Evolutionary conservation across 2,797 vertebrate species (phyloP).

Genomic region (Characodon lateralis): DNA sequence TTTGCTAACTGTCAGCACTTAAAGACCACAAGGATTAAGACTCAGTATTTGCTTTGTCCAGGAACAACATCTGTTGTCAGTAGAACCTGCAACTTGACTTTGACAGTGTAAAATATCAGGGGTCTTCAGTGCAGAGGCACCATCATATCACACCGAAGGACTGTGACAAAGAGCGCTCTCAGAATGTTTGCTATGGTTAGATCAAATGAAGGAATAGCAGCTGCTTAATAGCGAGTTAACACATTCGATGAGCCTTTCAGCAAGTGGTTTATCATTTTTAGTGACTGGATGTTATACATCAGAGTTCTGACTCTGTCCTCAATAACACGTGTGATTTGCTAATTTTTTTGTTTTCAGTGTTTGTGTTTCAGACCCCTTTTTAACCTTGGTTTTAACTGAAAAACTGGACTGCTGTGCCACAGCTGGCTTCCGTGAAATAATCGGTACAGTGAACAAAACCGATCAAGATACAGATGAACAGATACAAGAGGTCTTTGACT

Average conservation of each 20-base stretch:
- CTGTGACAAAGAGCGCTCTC: neutral
- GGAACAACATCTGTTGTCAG: constrained; percentile 32
- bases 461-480: too few relatives aligned
- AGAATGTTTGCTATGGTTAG: neutral
- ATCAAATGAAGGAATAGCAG: constrained; percentile 19
- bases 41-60: constrained; percentile 29
- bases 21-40: constrained; percentile 46
- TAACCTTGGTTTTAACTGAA: neutral
- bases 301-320: neutral
- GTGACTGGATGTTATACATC: constrained; percentile 1
- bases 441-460: too few relatives aligned
- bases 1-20: constrained; percentile 57
- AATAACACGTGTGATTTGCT: neutral
- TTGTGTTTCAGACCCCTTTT: neutral
- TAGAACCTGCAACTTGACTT: constrained; percentile 30
- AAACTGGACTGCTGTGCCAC: neutral
- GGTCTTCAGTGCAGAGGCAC: constrained; percentile 25
- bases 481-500: too few relatives aligned
- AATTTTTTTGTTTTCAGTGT: constrained; percentile 16
- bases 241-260: neutral
- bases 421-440: too few relatives aligned
- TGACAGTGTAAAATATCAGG: constrained; percentile 24
- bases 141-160: neutral
- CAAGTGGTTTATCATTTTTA: neutral
- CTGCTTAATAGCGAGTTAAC: neutral